Base-by-base conservation (phyloP, 1,140 invertebrate species). In the Ceratitis capitata region DNA sequence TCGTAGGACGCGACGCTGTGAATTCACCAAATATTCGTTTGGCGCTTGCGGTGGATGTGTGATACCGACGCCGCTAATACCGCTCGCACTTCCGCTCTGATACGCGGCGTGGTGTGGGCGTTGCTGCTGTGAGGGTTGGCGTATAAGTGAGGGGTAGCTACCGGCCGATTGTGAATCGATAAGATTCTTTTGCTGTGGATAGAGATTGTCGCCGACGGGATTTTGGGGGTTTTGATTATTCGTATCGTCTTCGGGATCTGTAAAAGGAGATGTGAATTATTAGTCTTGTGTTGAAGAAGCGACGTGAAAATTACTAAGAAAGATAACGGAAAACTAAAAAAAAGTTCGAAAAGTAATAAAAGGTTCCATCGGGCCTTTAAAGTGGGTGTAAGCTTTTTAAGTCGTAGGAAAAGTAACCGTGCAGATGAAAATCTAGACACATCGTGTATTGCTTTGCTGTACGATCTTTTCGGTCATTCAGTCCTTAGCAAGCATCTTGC, bases 161-260 rank as follows among this genome's bases (percentile, higher is more conserved):
- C 91, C 91, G 0, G 89, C 86, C 0, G 90, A 88, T 78, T 91
- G 90, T 2, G 88, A 87, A 56, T 90, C 89, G 45, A 89, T 90
- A 4, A 91, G 86, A 74, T 91, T 89, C 82, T 89, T 86, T 74
- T 91, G 90, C 85, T 92, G 91, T 12, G 89, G 90, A 89, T 91
- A 91, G 14, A 91, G 85, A 84, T 91, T 91, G 64, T 91, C 88
- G 19, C 84, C 89, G 58, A 89, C 87, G 23, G 88, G 85, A 49
- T 89, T 89, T 86, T 91, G 89, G 16, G 88, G 82, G 61, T 89
- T 91, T 29, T 89, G 89, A 88, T 91, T 91, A 19, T 91, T 91
- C 4, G 90, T 89, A 83, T 92, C 91, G 87, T 92, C 90, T 87
- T 92, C 89, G 87, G 91, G 91, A 87, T 92, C 91, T 92, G 84